Evolutionary conservation across 2,888 invertebrate genomes (phyloP).

Genomic region (Oxystoma pomonae): DNA sequence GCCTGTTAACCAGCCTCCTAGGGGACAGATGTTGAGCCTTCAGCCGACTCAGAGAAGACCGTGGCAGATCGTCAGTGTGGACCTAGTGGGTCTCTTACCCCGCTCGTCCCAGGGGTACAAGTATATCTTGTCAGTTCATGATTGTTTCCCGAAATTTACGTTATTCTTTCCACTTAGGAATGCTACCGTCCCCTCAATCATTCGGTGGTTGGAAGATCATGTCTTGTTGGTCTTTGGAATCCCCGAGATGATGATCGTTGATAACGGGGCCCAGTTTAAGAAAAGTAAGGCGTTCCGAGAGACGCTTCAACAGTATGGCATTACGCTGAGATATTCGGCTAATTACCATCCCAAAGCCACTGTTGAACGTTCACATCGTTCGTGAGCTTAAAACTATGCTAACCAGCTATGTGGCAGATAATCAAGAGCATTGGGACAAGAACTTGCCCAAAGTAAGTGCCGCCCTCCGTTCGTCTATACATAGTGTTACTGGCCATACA

Average conservation of each 20-base stretch:
- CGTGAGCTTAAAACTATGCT: background rate
- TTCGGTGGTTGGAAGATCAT: slow-evolving; percentile 4
- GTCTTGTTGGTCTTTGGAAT: slow-evolving; percentile 5
- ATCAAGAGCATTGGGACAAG: background rate
- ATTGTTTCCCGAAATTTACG: slow-evolving; percentile 10
- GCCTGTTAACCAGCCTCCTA: slow-evolving; percentile 16
- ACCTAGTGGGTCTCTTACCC: slow-evolving; percentile 18
- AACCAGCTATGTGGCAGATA: slow-evolving; percentile 1
- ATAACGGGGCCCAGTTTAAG: slow-evolving; percentile 4
- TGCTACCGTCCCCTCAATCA: background rate
- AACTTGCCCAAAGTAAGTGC: background rate
- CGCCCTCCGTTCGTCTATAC: background rate
- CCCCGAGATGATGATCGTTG: slow-evolving; percentile 4
- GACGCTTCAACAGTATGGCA: background rate
- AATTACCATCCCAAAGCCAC: slow-evolving; percentile 7
- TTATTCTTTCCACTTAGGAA: slow-evolving; percentile 7
- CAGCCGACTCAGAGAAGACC: slow-evolving; percentile 7
- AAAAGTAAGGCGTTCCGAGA: slow-evolving; percentile 6
- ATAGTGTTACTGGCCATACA: slow-evolving; percentile 4
- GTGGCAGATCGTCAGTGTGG: slow-evolving; percentile 15
- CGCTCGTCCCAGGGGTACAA: slow-evolving; percentile 10
- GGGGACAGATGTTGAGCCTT: slow-evolving; percentile 18
- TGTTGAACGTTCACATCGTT: slow-evolving; percentile 4
- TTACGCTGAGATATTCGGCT: background rate
- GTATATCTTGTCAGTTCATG: slow-evolving; percentile 13